These are phyloP conservation scores for Stenchaetothrips biformis DNA, from an alignment of 2,888 invertebrate species.

Conservation along the genomic window DNA sequence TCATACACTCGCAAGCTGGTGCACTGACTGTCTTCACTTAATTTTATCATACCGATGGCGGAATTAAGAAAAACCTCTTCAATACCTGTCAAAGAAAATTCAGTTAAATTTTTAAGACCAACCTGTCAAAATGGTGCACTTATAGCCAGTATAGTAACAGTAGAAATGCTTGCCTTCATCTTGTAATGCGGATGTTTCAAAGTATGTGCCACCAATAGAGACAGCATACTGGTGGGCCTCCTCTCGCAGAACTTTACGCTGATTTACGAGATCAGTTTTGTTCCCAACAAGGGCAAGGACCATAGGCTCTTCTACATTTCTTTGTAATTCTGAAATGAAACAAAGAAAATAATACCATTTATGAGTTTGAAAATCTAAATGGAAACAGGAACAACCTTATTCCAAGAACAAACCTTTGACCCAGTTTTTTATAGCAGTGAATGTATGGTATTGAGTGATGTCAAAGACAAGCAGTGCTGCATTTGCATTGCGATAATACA, in stretches of 20 bases:
- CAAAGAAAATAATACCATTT: constrained; percentile 33
- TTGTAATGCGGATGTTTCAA: constrained; percentile 76
- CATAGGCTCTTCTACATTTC: constrained; percentile 74
- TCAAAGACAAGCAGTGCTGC: constrained; percentile 85
- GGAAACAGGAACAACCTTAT: not conserved
- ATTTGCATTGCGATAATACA: constrained; percentile 90
- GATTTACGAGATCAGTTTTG: constrained; percentile 68
- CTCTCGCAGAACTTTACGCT: constrained; percentile 56
- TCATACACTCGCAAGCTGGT: constrained; percentile 56
- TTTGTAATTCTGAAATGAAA: constrained; percentile 47
- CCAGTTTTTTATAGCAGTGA: constrained; percentile 79
- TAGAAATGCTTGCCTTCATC: constrained; percentile 53
- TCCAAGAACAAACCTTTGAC: constrained; percentile 55
- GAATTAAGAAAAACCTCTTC: constrained; percentile 67
- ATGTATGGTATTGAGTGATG: constrained; percentile 69
- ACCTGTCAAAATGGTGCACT: not conserved
- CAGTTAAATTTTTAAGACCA: not conserved
- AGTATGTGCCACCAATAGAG: constrained; percentile 76
- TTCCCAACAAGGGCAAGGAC: constrained; percentile 79
- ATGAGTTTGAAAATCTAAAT: not conserved
- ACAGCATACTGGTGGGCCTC: constrained; percentile 73
- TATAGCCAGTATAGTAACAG: not conserved
- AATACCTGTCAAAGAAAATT: constrained; percentile 51
- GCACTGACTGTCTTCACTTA: constrained; percentile 41
- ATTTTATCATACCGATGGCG: constrained; percentile 57